phyloP scores from a whole-genome alignment of 2,797 vertebrate species.

The Fundulus diaphanus region DNA sequence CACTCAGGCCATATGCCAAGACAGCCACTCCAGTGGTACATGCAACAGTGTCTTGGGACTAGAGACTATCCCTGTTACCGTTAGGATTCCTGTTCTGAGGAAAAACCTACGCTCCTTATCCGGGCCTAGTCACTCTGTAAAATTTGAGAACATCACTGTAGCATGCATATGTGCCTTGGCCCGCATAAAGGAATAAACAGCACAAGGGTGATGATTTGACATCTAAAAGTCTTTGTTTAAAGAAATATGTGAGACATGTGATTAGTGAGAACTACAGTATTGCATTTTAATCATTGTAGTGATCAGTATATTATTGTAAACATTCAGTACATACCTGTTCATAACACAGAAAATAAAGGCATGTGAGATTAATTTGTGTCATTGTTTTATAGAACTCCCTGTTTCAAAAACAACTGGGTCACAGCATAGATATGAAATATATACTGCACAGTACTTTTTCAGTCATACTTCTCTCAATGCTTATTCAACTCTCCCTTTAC shows the following conservation, averaged over 20 bases:
- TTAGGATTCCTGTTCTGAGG: constrained; percentile 81
- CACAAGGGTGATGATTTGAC: background rate
- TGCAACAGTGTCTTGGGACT: constrained; percentile 67
- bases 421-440: background rate
- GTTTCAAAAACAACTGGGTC: background rate
- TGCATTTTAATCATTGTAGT: constrained; percentile 17
- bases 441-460: too few species aligned
- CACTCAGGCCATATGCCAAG: constrained; percentile 80
- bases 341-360: constrained; percentile 8
- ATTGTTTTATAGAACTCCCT: background rate
- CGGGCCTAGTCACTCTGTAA: constrained; percentile 70
- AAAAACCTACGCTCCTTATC: constrained; percentile 76
- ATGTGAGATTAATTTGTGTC: background rate
- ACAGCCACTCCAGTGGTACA: constrained; percentile 73
- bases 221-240: background rate
- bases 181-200: constrained; percentile 49
- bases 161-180: constrained; percentile 83
- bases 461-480: background rate
- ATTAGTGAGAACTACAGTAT: constrained; percentile 18
- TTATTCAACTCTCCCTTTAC: background rate
- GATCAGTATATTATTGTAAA: constrained; percentile 4
- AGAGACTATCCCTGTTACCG: constrained; percentile 79
- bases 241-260: background rate
- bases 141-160: constrained; percentile 81
- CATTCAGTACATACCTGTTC: constrained; percentile 13